Base-by-base conservation (phyloP, 2,113 vertebrate genomes). In the Petrocephalus microphthalmus region DNA sequence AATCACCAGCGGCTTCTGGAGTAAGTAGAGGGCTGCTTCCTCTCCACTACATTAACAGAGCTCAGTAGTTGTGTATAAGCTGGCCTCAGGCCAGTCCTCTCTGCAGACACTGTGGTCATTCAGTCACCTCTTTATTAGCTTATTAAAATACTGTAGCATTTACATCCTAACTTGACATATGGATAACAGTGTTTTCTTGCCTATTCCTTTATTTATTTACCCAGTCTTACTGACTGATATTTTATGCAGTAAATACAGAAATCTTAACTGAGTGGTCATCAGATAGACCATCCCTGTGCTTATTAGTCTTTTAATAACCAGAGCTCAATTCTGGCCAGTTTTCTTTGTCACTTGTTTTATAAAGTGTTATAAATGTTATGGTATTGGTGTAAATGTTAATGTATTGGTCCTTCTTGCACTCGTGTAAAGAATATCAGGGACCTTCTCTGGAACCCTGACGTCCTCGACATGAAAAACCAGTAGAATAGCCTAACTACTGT, bases 1-100 rank as follows among this genome's bases (percentile, higher is more conserved):
- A 95, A 97, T 94, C 97, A 98, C 91, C 95, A 88, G 19, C 94
- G 94, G 2, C 93, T 98, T 29, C 94, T 98, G 8, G 95, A 97
- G 97, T 98, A 91, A 93, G 96, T 94, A 49, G 2, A 7, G 71
- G 49, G 54, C 6, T 51, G 56, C 47, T n/a, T 67, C 25, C 25
- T 67, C 47, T 84, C 71, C 17, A 6, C 71, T 42, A 7, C 71
- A 19, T 78, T 42, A 78, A 17, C 71, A 0, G 71, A 42, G n/a
- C 60, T 5, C n/a, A 29, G 60, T 67, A 13, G 60, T n/a, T 42
- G 33, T 78, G 71, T 37, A 74, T 19, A 7, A 37, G 25, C 29
- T 19, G 33, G 13, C 67, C 33, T 17, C 67, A 74, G 17, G 29
- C 15, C 1, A 37, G 71, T 7, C n/a, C 29, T 15, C 10, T 71